Percentiles rank a stretch among this genome's conserved stretches.
These are phyloP conservation scores for Crocuta crocuta DNA, from an alignment of 2,113 vertebrate species.

Conservation along the genomic window DNA sequence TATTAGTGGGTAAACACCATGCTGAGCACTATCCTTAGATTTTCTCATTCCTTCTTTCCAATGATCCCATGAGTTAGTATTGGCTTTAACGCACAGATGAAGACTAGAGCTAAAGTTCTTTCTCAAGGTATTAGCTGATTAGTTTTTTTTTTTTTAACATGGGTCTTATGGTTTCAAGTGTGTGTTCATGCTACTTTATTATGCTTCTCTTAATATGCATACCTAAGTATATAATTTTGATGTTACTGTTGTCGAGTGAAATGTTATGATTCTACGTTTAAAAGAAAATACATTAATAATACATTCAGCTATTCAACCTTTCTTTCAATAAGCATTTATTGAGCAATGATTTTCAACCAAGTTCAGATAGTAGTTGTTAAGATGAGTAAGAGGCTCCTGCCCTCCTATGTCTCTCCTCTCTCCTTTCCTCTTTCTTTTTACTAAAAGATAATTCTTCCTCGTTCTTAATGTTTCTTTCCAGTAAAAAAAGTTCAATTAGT, in stretches of 20 bases:
- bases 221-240: not conserved
- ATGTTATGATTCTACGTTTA: not conserved
- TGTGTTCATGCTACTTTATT: not conserved
- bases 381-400: not conserved
- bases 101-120: not conserved
- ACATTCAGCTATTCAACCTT: not conserved
- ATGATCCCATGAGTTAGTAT: not conserved
- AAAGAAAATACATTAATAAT: constrained; percentile 31
- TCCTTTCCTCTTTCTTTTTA: not conserved
- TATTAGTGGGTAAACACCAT: not conserved
- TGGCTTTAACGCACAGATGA: not conserved
- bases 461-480: not conserved
- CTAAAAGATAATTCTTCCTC: not conserved
- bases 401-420: not conserved
- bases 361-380: not conserved
- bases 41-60: not conserved
- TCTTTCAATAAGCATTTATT: constrained; percentile 34
- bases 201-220: not conserved
- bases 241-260: constrained; percentile 8
- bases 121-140: not conserved
- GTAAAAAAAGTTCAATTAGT: not conserved
- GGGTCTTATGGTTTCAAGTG: not conserved
- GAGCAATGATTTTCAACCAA: constrained; percentile 4
- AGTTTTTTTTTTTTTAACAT: not conserved
- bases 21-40: not conserved